Conservation (phyloP, 2,888 invertebrate species). For the Eupelmus urozonus region DNA sequence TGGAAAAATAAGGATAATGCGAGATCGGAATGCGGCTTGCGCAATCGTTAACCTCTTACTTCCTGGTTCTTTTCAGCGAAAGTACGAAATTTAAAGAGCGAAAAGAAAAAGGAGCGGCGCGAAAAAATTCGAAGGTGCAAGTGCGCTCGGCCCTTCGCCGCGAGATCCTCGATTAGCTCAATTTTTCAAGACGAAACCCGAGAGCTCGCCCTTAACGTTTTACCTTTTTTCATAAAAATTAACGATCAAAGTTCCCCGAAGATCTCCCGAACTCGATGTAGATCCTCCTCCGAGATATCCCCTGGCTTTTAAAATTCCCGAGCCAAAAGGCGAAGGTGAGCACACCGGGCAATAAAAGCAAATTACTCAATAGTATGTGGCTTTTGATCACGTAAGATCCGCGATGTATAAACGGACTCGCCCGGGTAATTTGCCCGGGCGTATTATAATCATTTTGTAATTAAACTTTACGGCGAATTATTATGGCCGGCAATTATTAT, state of each 20-base stretch:
- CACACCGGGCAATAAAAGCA: conserved; percentile 25
- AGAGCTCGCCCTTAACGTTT: not conserved
- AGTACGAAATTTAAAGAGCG: no score
- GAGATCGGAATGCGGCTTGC: no score
- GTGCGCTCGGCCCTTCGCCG: not conserved
- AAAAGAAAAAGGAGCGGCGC: no score
- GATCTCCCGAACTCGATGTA: conserved; percentile 36
- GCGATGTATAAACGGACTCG: not conserved
- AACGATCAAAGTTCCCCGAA: conserved; percentile 19
- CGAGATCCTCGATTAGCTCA: conserved; percentile 6
- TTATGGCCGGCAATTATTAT: no score
- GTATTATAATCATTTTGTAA: not conserved
- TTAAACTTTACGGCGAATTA: no score
- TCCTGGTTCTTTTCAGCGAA: no score
- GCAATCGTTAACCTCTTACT: no score
- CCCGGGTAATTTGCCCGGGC: not conserved
- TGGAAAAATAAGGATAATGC: no score
- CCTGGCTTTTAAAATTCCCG: conserved; percentile 27
- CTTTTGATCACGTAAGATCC: not conserved
- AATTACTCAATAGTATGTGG: conserved; percentile 10
- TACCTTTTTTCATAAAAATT: conserved; percentile 30
- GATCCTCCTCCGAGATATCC: conserved; percentile 27
- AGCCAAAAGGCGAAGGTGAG: not conserved
- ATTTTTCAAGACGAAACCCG: not conserved
- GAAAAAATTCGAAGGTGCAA: not conserved